Evolutionary conservation across 2,113 vertebrate species (phyloP).

Genomic region (Myotis yumanensis): DNA sequence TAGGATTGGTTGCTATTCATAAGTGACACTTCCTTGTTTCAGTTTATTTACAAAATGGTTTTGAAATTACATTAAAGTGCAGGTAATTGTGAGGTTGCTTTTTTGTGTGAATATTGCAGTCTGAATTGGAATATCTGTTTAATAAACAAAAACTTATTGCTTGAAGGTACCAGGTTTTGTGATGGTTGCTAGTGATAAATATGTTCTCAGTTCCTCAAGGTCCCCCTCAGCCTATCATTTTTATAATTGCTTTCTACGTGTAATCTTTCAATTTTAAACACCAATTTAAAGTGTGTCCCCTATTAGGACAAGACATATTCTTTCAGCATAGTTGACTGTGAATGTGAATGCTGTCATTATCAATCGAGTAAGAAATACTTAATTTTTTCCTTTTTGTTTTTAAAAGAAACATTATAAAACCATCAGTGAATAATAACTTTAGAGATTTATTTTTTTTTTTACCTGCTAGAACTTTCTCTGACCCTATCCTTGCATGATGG

Average conservation of each 20-base stretch:
- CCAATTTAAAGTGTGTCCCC: background rate
- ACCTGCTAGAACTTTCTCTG: conserved; percentile 16
- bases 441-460: background rate
- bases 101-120: conserved; percentile 32
- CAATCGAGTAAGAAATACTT: conserved; percentile 31
- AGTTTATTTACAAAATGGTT: conserved; percentile 48
- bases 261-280: background rate
- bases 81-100: background rate
- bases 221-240: background rate
- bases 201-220: background rate
- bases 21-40: conserved; percentile 21
- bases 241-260: background rate
- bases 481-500: background rate
- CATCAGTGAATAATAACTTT: background rate
- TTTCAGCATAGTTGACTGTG: background rate
- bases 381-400: background rate
- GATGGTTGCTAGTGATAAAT: background rate
- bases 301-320: background rate
- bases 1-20: background rate
- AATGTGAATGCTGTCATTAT: background rate
- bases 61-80: conserved; percentile 29
- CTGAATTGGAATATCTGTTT: conserved; percentile 40
- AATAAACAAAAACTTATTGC: background rate
- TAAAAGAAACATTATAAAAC: conserved; percentile 9
- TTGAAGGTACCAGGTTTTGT: background rate